Conservation (phyloP, 2,797 vertebrate species). For the Psittacula derbiana region DNA sequence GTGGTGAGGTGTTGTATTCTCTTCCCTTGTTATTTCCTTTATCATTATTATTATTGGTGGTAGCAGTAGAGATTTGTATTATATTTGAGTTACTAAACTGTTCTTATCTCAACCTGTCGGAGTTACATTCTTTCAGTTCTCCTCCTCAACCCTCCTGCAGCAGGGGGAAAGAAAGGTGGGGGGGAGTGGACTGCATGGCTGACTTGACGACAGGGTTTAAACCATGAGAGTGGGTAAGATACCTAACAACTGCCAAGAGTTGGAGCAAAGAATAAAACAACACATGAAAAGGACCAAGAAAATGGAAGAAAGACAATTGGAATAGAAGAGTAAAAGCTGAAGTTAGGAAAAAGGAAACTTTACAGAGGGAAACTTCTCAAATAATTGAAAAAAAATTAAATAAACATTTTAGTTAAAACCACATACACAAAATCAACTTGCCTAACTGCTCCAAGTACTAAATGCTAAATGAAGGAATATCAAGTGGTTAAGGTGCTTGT, state of each 20-base stretch:
- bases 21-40: too few relatives aligned
- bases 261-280: not conserved
- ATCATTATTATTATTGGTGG: too few relatives aligned
- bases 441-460: not conserved
- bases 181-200: too few relatives aligned
- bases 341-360: not conserved
- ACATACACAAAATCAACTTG: not conserved
- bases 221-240: too few relatives aligned
- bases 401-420: not conserved
- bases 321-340: not conserved
- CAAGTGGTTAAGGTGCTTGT: not conserved
- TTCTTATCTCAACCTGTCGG: too few relatives aligned
- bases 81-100: too few relatives aligned
- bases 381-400: not conserved
- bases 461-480: not conserved
- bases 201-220: too few relatives aligned
- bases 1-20: too few relatives aligned
- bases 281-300: not conserved
- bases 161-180: too few relatives aligned
- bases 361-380: not conserved
- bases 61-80: too few relatives aligned
- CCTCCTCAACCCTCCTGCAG: too few relatives aligned
- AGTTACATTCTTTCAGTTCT: too few relatives aligned
- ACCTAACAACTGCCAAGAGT: not conserved
- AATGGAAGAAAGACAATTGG: not conserved